phyloP scores from a whole-genome alignment of 2,797 vertebrate genomes.

The Cryptoprocta ferox region DNA sequence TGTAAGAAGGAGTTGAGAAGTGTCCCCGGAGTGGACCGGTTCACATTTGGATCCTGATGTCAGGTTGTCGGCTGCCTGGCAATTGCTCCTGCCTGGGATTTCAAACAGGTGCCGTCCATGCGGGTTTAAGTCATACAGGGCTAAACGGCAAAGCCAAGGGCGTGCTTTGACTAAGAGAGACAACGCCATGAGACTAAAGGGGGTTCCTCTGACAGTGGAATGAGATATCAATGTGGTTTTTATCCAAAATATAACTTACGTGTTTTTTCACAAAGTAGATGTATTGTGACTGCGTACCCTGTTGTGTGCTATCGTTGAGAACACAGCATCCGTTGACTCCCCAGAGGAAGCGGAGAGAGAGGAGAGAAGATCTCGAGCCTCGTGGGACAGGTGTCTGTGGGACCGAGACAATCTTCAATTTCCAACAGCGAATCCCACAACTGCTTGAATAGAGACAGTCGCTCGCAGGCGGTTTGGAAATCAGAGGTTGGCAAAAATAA shows the following conservation, averaged over 20 bases:
- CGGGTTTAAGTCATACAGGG: fast-evolving
- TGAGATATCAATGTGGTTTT: not conserved
- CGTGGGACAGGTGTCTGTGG: fast-evolving
- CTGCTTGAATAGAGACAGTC: not conserved
- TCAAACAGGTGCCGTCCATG: fast-evolving
- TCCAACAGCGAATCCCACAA: not conserved
- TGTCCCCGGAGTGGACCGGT: not conserved
- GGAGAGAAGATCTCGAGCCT: not conserved
- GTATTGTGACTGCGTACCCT: fast-evolving
- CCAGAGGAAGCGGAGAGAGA: not conserved
- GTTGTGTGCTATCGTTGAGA: fast-evolving
- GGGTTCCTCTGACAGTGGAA: not conserved
- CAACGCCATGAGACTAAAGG: fast-evolving
- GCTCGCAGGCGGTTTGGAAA: not conserved
- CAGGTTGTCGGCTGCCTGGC: not conserved
- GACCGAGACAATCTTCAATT: not conserved
- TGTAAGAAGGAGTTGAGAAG: not conserved
- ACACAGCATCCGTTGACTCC: not conserved
- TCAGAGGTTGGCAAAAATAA: fast-evolving
- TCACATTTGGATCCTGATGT: not conserved
- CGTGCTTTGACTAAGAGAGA: not conserved
- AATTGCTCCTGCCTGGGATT: not conserved
- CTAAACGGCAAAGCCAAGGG: fast-evolving
- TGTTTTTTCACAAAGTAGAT: fast-evolving
- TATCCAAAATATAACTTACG: not conserved